Percentiles rank a stretch among this genome's conserved stretches.
Conservation (phyloP, 1,140 invertebrate genomes). For the Choristoneura fumiferana region DNA sequence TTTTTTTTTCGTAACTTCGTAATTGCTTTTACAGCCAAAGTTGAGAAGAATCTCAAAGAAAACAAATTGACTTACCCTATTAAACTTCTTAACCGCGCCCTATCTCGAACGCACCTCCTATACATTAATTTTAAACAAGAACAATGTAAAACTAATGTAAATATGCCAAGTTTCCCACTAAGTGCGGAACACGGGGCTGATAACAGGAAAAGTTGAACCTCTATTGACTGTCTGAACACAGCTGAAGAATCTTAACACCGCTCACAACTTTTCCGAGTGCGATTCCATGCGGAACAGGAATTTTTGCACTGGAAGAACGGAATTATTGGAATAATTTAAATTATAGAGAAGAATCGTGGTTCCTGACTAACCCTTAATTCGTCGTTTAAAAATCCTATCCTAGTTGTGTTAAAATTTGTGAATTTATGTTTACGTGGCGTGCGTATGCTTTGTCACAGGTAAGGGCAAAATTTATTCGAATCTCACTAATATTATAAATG, state of each 20-base stretch:
- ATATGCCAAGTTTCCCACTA: conserved; percentile 15
- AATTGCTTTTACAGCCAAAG: too few species aligned
- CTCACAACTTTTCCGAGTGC: conserved; percentile 30
- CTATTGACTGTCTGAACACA: conserved; percentile 37
- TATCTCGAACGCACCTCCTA: not conserved
- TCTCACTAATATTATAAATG: too few species aligned
- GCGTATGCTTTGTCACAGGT: too few species aligned
- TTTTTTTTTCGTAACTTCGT: too few species aligned
- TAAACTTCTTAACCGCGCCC: not conserved
- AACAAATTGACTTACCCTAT: too few species aligned
- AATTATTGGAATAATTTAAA: not conserved
- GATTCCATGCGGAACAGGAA: conserved; percentile 25
- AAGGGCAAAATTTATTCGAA: too few species aligned
- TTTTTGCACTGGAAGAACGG: not conserved
- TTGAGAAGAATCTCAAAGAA: too few species aligned
- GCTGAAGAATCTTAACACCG: conserved; percentile 29
- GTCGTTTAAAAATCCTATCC: too few species aligned
- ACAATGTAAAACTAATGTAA: conserved; percentile 15
- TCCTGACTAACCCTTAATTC: too few species aligned
- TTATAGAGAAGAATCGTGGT: not conserved
- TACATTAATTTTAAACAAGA: conserved; percentile 13
- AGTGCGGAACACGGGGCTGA: conserved; percentile 16
- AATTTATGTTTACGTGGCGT: too few species aligned
- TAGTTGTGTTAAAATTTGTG: too few species aligned
- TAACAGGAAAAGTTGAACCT: conserved; percentile 41